Conservation (phyloP, 2,113 vertebrate genomes). For the Protomyctophum bolini region DNA sequence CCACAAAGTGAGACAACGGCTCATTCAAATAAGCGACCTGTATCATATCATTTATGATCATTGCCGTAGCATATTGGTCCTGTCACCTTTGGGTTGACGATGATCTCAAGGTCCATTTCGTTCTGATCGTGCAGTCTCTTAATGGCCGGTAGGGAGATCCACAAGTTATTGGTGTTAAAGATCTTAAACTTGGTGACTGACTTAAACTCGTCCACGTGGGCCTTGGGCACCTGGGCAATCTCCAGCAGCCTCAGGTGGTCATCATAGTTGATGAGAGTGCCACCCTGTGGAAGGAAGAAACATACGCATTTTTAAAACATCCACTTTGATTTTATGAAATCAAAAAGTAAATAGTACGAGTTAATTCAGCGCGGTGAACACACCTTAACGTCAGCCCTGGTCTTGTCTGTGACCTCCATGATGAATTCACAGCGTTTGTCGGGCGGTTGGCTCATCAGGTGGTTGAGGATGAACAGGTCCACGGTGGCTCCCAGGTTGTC, state of each 20-base stretch:
- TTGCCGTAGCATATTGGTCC: too few species aligned
- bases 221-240: conserved; percentile 96
- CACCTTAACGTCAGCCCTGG: conserved; percentile 96
- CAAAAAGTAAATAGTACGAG: too few species aligned
- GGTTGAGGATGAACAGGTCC: conserved; percentile 94
- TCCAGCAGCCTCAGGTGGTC: conserved; percentile 94
- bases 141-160: conserved; percentile 94
- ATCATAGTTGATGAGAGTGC: conserved; percentile 93
- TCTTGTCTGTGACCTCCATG: conserved; percentile 99
- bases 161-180: conserved; percentile 98
- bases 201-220: conserved; percentile 97
- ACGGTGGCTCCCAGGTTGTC: conserved; percentile 98
- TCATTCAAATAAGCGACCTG: too few species aligned
- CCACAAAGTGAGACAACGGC: too few species aligned
- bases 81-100: conserved; percentile 94
- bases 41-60: too few species aligned
- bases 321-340: too few species aligned
- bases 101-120: conserved; percentile 94
- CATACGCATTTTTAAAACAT: too few species aligned
- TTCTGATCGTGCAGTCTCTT: conserved; percentile 91
- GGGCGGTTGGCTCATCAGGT: conserved; percentile 91
- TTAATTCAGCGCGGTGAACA: conserved; percentile 5
- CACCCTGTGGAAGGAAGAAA: conserved; percentile 80
- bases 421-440: conserved; percentile 93
- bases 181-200: conserved; percentile 99